Evolutionary conservation across 2,888 invertebrate species (phyloP), one percentile per base, ranked within the genome.

Genomic region (Apamea sordens): DNA sequence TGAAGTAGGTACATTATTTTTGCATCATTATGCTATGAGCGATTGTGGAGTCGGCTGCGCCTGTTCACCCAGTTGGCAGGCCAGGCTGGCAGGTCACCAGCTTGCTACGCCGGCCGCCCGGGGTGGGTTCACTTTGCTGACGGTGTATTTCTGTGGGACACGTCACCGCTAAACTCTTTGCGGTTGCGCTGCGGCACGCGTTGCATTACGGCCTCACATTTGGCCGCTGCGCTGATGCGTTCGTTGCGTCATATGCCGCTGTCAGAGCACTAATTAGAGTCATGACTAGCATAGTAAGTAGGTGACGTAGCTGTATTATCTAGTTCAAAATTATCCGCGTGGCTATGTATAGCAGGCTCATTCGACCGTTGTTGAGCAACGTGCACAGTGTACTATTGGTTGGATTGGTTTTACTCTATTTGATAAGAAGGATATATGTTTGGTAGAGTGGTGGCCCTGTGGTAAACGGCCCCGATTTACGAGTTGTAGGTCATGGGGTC

Each of bases 31-130:
- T 82, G 73, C 69, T 82, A 76, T 80, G 83, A 80, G 80, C 28
- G 73, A 80, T 85, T 74, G 79, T 74, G 88, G 89, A 90, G 92
- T 87, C 89, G 83, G 86, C 86, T 87, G 85, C 74, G 87, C 50
- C 81, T 83, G 88, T 88, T 94, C 94, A 94, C 94, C 94, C 92
- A 95, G 90, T 95, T 95, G 95, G 95, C 95, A 94, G 91, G 79
- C 82, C 83, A 83, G 88, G 89, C 94, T 94, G 95, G 94, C 95
- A 94, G 92, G 84, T 86, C 92, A 93, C 94, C 95, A 95, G 95
- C 86, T 89, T 80, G 81, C 90, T 86, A 85, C 24, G 50, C 71
- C 59, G 61, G 71, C 77, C 78, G 84, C 86, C 89, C 90, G 86
- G 88, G 88, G 90, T 90, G 88, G 87, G 89, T 91, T 90, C 84